Base-by-base conservation (phyloP, 2,888 invertebrate genomes). In the Epirrita christyi region DNA sequence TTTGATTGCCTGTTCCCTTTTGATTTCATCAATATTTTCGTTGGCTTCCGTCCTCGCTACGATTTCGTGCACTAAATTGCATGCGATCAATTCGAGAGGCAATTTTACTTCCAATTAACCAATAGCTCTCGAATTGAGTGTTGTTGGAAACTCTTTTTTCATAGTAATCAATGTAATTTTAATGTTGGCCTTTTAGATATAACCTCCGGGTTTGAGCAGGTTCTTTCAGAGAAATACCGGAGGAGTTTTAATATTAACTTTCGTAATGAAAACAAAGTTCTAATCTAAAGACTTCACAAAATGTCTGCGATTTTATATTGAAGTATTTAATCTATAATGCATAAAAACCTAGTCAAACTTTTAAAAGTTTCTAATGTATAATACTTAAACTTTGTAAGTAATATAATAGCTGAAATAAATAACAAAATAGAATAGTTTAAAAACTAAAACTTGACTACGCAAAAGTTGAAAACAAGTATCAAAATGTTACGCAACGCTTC, bases 101-200 rank as follows among this genome's bases (percentile, higher is more conserved):
- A 68, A 73, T 76, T 75, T 76, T 67, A 75, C 71, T 72, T 70
- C 61, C 70, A 71, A 72, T 76, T 73, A 67, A 66, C 64, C 67
- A 54, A 58, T 64, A 61, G 46, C 46, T 50, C 55, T 55, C 59
- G 44, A 41, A 59, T 38, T 56, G 57, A 53, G 58, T 51, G 53
- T 54, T 61, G 55, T 57, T 55, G 42, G 48, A 37, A 38, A 48
- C 14, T 32, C 34, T 50, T 56, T 50, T 21, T 55, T n/a, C 10
- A 28, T 48, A 10, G 1, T 21, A 21, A 3, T 21, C 21, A 21
- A 21, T 21, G 21, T 4, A 21, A 21, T 11, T 54, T 49, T 37
- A 11, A 28, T 21, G 4, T 21, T 21, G 21, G 21, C 21, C 4
- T 21, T 21, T 21, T 21, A 21, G 21, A 21, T 2, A 21, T 37